phyloP scores from a whole-genome alignment of 2,113 vertebrate genomes.

The Casuarius casuarius region DNA sequence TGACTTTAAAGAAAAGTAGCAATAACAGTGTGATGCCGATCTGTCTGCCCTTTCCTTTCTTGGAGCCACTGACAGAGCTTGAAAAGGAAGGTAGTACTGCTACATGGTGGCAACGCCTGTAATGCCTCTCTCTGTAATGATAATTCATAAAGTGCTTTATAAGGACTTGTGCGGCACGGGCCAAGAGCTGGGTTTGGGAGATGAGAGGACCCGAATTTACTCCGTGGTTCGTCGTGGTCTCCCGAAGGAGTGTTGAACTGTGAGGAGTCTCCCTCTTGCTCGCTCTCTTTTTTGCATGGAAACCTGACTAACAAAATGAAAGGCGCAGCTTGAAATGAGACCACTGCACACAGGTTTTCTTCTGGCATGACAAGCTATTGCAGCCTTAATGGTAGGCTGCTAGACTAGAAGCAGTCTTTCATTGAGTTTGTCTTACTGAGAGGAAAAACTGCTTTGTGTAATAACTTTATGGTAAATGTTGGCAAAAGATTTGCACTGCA shows the following conservation, averaged over 20 bases:
- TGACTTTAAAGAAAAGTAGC: background rate
- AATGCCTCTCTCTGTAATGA: background rate
- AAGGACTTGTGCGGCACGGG: background rate
- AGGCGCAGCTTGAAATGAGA: slow-evolving; percentile 71
- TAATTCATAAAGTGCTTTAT: background rate
- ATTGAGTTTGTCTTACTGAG: slow-evolving; percentile 87
- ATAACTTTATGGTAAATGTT: slow-evolving; percentile 91
- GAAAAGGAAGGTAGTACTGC: background rate
- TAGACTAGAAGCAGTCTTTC: slow-evolving; percentile 85
- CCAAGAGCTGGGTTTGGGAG: slow-evolving; percentile 45
- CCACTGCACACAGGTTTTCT: slow-evolving; percentile 78
- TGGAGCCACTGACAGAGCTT: background rate
- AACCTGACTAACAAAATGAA: slow-evolving; percentile 72
- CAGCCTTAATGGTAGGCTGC: slow-evolving; percentile 77
- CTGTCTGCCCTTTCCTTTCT: background rate
- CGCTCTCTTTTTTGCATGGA: slow-evolving; percentile 28
- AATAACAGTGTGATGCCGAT: background rate
- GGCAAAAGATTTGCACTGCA: slow-evolving; percentile 88
- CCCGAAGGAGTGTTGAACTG: slow-evolving; percentile 25
- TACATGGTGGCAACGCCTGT: background rate
- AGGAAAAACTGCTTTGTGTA: slow-evolving; percentile 91
- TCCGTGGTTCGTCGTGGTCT: slow-evolving; percentile 25
- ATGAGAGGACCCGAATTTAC: slow-evolving; percentile 12
- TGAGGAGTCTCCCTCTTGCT: slow-evolving; percentile 20
- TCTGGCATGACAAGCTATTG: slow-evolving; percentile 77